Evolutionary conservation across 2,113 vertebrate species (phyloP), one percentile per base, ranked within the genome.

Genomic region (Strix uralensis): DNA sequence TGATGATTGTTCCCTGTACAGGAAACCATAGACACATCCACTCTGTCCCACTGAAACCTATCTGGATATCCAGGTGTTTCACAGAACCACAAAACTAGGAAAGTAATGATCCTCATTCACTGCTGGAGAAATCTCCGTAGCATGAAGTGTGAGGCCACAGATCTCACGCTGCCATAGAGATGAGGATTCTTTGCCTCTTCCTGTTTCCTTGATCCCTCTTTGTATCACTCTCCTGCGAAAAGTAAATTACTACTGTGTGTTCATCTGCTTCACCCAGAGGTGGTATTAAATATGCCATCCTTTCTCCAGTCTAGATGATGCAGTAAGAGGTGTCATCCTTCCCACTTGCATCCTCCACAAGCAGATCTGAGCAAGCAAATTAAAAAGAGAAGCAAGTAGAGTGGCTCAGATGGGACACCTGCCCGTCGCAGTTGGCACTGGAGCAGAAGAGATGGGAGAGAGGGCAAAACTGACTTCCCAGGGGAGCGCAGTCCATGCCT

Each of bases 371-470:
- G 52, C 7, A 18, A 23, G 23, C 51, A 27, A 14, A 32, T 59
- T 20, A 23, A 75, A 29, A 52, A 69, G 49, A n/a, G 20, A 25
- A 34, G 32, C 5, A 34, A 34, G 38, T 9, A 3, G 26, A 30
- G 57, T 13, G 32, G 13, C 38, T 82, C 38, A 6, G 18, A 18
- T 47, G 55, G 49, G 44, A 52, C 47, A 57, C 23, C 40, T 59
- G 40, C 54, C 71, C 11, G 0, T 32, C 1, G 3, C 1, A 1
- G 16, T 2, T 49, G n/a, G 29, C 4, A 1, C 72, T 32, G 66
- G 46, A 81, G 57, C 70, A 65, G 66, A n/a, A 63, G 42, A 44
- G 62, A 12, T 47, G 58, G 30, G 77, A 62, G 54, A 69, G 32
- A 52, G 36, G 47, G 57, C 54, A 75, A 15, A 80, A 40, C 22